These are phyloP conservation scores for Oligia strigilis DNA, from an alignment of 2,888 invertebrate genomes.

Conservation along the genomic window DNA sequence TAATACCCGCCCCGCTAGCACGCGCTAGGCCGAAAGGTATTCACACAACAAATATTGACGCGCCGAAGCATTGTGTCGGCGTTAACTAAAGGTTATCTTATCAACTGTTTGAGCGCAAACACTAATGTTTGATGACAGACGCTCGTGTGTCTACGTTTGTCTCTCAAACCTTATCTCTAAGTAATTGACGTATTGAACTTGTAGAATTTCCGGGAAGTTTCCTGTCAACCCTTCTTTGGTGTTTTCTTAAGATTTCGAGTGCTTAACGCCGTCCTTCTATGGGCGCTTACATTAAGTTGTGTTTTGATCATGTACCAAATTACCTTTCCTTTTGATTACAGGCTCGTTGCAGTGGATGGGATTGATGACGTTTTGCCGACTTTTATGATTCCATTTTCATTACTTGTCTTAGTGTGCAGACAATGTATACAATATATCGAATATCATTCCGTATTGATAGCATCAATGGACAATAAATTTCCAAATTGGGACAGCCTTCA, in stretches of 20 bases:
- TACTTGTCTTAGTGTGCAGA: background rate
- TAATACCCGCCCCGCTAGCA: constrained; percentile 75
- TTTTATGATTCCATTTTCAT: background rate
- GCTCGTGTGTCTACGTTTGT: constrained; percentile 87
- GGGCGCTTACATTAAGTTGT: constrained; percentile 17
- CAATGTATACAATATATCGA: background rate
- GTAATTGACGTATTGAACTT: constrained; percentile 85
- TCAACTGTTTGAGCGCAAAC: constrained; percentile 88
- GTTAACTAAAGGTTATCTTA: constrained; percentile 88
- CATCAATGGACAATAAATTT: constrained; percentile 2
- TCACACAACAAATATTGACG: constrained; percentile 87
- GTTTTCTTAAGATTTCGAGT: constrained; percentile 55
- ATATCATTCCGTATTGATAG: background rate
- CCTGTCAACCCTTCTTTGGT: constrained; percentile 68
- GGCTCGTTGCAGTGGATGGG: background rate
- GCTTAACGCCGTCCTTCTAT: constrained; percentile 31
- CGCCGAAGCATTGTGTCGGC: constrained; percentile 88
- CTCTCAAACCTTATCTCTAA: constrained; percentile 81
- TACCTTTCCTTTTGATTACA: background rate
- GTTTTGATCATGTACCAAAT: background rate
- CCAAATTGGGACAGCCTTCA: background rate
- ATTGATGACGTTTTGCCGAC: background rate
- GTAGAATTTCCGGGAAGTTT: constrained; percentile 82
- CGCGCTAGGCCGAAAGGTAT: constrained; percentile 88
- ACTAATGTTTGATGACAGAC: constrained; percentile 87